These are phyloP conservation scores for Epizoanthus scotinus DNA, from an alignment of 92 coral and sea anemone species.

Conservation along the genomic window DNA sequence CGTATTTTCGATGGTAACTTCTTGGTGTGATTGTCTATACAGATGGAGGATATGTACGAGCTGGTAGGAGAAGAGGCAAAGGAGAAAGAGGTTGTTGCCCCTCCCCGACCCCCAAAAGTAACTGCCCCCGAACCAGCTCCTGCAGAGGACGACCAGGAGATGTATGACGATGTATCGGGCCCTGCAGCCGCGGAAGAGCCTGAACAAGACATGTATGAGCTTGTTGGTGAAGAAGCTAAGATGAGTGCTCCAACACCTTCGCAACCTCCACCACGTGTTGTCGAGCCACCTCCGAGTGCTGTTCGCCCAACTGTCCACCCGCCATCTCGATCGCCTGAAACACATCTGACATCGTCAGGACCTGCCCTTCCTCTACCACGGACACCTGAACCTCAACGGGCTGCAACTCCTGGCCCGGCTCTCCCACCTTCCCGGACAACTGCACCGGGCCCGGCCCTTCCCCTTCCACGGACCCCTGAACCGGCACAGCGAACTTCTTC, in stretches of 20 bases:
- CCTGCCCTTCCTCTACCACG: conserved; percentile 36
- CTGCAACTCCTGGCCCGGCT: conserved; percentile 4
- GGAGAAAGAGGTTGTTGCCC: not conserved
- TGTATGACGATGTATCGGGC: conserved; percentile 42
- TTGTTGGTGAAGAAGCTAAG: conserved; percentile 33
- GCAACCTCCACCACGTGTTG: conserved; percentile 27
- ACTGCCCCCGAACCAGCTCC: conserved; percentile 1
- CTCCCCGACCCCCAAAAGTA: not conserved
- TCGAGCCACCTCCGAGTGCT: conserved; percentile 14
- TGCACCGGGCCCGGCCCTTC: conserved; percentile 15
- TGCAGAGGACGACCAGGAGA: conserved; percentile 24
- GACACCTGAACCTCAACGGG: conserved; percentile 21
- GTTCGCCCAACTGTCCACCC: not conserved
- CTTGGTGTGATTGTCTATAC: not conserved
- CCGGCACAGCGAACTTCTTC: not conserved
- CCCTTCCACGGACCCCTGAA: conserved; percentile 39
- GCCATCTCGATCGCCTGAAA: conserved; percentile 27
- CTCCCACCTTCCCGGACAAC: conserved; percentile 25
- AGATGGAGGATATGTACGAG: conserved; percentile 36
- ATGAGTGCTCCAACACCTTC: not conserved
- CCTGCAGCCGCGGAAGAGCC: conserved; percentile 22
- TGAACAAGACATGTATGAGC: conserved; percentile 34
- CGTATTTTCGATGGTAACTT: too few species aligned
- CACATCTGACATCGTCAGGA: conserved; percentile 13
- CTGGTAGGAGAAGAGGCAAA: conserved; percentile 35